Base-by-base conservation (phyloP, 2,797 vertebrate genomes). In the Lepidocolaptes lacrymiger region DNA sequence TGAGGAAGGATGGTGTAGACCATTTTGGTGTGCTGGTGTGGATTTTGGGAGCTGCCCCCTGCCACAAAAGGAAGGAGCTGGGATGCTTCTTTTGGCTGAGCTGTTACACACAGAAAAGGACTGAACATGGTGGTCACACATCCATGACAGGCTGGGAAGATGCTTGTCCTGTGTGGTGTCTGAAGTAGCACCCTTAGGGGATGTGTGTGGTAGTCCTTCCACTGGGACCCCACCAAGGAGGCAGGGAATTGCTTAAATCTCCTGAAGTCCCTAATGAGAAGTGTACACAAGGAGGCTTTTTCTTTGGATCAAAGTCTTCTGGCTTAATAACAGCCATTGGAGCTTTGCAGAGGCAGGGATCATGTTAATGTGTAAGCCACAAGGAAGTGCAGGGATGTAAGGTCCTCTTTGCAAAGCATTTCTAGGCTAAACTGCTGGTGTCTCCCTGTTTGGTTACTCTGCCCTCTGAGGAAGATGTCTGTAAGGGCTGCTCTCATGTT, bases 311-410 rank as follows among this genome's bases (percentile, higher is more conserved):
- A 90, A 91, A 92, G 89, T 91, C 87, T 89, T 36, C 44, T 69
- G 63, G 22, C 16, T 52, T 71, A 68, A 54, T 11, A 54, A 18
- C 77, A 74, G 14, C 9, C 0, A 1, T 5, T 63, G 52, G 32
- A n/a, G 51, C 43, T 55, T 59, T 79, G 44, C 18, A 43, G 46
- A 44, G 51, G 59, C 2, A 21, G 14, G 24, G 10, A 12, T 32
- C 32, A 34, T 68, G 93, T 96, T 96, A 97, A 96, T 94, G 32
- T 95, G 71, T 96, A 96, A 96, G 11, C 91, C 26, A 74, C 18
- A 30, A 51, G 46, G 89, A 91, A 91, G 14, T 75, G 14, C 11
- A 69, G 23, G 34, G 43, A 28, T 39, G 2, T 46, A 37, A 94
- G 14, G 3, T 90, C 27, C 37, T 43, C 11, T 2, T 2, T 27